These are phyloP conservation scores for Furcula furcula DNA, from an alignment of 2,888 invertebrate genomes.

Conservation along the genomic window DNA sequence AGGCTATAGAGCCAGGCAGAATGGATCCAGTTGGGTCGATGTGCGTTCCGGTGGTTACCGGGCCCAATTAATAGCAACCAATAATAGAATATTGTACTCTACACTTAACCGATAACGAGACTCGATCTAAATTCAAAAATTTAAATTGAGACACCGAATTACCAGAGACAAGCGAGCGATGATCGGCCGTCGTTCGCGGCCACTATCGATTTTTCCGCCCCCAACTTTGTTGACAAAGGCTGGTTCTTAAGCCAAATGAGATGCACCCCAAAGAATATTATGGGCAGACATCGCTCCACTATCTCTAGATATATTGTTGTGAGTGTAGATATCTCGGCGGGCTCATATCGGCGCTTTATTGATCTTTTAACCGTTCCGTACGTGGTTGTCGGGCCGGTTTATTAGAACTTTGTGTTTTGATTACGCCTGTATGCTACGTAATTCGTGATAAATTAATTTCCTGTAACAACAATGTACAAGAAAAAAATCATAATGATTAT, in stretches of 20 bases:
- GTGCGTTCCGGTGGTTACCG: too few relatives aligned
- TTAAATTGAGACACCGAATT: slow-evolving; percentile 60
- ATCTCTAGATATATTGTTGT: slow-evolving; percentile 62
- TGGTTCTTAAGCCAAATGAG: slow-evolving; percentile 82
- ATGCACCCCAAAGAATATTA: slow-evolving; percentile 82
- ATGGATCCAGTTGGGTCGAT: too few relatives aligned
- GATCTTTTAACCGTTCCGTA: slow-evolving; percentile 61
- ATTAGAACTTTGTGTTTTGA: slow-evolving; percentile 41
- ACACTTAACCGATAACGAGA: background rate
- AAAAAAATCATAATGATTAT: too few relatives aligned
- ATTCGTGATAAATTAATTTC: slow-evolving; percentile 16
- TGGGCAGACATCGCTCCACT: slow-evolving; percentile 80
- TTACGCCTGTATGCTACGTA: too few relatives aligned
- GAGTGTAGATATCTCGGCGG: slow-evolving; percentile 52
- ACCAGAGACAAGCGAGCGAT: slow-evolving; percentile 57
- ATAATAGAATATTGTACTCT: too few relatives aligned
- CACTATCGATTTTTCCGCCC: slow-evolving; percentile 78
- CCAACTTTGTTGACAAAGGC: slow-evolving; percentile 81
- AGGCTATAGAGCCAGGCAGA: too few relatives aligned
- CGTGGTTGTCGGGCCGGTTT: slow-evolving; percentile 36
- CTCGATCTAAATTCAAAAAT: slow-evolving; percentile 34
- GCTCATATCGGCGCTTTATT: slow-evolving; percentile 66
- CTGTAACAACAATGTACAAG: slow-evolving; percentile 15
- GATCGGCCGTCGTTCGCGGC: slow-evolving; percentile 66
- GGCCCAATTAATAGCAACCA: too few relatives aligned